Evolutionary conservation across 2,797 vertebrate species (phyloP), one percentile per base, ranked within the genome.

Genomic region (Phrynocephalus vlangalii): DNA sequence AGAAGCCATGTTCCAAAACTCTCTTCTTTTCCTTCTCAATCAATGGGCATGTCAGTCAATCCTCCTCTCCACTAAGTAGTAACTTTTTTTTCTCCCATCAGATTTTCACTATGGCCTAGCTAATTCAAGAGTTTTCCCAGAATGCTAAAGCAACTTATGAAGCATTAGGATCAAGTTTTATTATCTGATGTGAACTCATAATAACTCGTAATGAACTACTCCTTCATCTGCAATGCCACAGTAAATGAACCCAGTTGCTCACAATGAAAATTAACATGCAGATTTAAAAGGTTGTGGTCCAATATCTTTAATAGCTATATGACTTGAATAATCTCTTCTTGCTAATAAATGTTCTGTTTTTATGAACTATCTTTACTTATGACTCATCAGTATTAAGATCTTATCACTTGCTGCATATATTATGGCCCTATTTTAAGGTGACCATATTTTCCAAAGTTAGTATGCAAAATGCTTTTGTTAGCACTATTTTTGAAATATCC

Each of bases 221-320:
- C 18, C 0, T 0, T 60, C 82, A 86, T 82, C 82, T 76, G 67
- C 71, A 88, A 78, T 89, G 10, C 82, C 83, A 75, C 44, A 91
- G 82, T 0, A 0, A 90, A 84, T 28, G 75, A 86, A 67, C 50
- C 48, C 82, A 91, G 71, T 28, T 26, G 26, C 76, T 76, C 15
- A 7, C 89, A 78, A 75, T 91, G 89, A 93, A 92, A 91, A 88
- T 91, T 90, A 93, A 90, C 84, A 70, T 0, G n/a, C 84, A 88
- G 79, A 79, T 93, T 90, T 90, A 89, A 92, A 93, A 92, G 80
- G 76, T 67, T 93, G 87, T 88, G 93, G 90, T 92, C 91, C 91
- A 87, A 84, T 0, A 0, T 68, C 44, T 78, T 89, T 91, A 56
- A 33, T 33, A 79, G 82, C 68, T 83, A 77, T 81, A 90, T 77